These are phyloP conservation scores for Odontamblyopus rebecca DNA, from an alignment of 2,797 vertebrate genomes.

Conservation along the genomic window DNA sequence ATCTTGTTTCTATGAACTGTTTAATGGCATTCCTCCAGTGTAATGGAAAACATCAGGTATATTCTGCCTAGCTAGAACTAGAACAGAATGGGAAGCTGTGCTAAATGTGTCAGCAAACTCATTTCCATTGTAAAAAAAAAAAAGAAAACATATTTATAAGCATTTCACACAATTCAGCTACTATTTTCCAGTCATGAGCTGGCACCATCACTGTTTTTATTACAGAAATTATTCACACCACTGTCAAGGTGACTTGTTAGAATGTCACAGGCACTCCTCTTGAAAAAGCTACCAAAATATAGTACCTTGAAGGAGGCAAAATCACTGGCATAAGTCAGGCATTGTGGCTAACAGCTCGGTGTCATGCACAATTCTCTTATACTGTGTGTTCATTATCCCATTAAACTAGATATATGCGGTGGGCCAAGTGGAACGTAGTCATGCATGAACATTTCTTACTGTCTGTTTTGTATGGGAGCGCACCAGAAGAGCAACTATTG, in stretches of 20 bases:
- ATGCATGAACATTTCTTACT: constrained; percentile 71
- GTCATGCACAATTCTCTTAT: constrained; percentile 65
- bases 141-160: constrained; percentile 45
- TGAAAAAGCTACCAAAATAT: constrained; percentile 56
- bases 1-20: neutral
- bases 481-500: constrained; percentile 71
- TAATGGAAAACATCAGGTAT: neutral
- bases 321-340: constrained; percentile 62
- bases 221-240: constrained; percentile 60
- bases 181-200: constrained; percentile 45
- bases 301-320: constrained; percentile 60
- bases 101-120: constrained; percentile 47
- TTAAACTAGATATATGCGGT: constrained; percentile 66
- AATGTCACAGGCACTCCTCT: constrained; percentile 61
- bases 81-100: constrained; percentile 24
- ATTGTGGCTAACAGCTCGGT: constrained; percentile 60
- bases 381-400: constrained; percentile 68
- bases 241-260: constrained; percentile 71
- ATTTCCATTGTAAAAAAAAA: constrained; percentile 50
- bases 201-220: constrained; percentile 55
- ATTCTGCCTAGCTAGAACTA: constrained; percentile 11
- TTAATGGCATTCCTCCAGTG: neutral
- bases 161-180: constrained; percentile 44
- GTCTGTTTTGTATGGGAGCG: constrained; percentile 69
- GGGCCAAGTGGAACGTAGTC: constrained; percentile 63